Evolutionary conservation across 1,140 invertebrate species (phyloP).

Genomic region (Meloidogyne floridensis): DNA sequence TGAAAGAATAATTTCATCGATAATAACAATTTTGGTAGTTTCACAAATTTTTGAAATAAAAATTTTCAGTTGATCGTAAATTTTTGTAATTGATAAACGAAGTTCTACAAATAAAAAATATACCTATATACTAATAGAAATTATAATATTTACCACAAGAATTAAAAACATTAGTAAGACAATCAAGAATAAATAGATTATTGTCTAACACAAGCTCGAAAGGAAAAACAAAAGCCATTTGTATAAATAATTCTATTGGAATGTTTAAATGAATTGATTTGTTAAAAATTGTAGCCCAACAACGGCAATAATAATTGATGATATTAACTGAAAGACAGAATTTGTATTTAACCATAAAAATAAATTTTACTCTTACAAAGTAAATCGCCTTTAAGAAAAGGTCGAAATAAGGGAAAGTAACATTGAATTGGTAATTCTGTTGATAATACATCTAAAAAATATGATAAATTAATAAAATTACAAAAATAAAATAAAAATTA

Average conservation of each 20-base stretch:
- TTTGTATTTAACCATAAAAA: neutral
- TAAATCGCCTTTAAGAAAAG: neutral
- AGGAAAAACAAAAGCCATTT: constrained; percentile 6
- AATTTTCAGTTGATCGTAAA: neutral
- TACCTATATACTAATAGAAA: neutral
- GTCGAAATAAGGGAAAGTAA: neutral
- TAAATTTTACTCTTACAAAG: neutral
- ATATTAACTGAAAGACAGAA: neutral
- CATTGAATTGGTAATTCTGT: neutral
- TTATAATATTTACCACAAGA: neutral
- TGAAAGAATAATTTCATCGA: neutral
- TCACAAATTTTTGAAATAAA: neutral
- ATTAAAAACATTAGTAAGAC: neutral
- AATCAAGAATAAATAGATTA: neutral
- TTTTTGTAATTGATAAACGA: neutral
- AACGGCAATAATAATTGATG: neutral
- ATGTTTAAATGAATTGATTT: neutral
- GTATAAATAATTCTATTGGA: neutral
- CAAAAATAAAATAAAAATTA: neutral
- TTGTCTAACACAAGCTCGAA: neutral
- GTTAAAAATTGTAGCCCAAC: neutral
- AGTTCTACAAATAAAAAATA: neutral
- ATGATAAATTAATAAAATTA: neutral
- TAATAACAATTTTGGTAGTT: neutral
- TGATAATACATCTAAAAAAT: neutral